Evolutionary conservation across 2,113 vertebrate species (phyloP), one percentile per base, ranked within the genome.

Genomic region (Odontesthes bonariensis): DNA sequence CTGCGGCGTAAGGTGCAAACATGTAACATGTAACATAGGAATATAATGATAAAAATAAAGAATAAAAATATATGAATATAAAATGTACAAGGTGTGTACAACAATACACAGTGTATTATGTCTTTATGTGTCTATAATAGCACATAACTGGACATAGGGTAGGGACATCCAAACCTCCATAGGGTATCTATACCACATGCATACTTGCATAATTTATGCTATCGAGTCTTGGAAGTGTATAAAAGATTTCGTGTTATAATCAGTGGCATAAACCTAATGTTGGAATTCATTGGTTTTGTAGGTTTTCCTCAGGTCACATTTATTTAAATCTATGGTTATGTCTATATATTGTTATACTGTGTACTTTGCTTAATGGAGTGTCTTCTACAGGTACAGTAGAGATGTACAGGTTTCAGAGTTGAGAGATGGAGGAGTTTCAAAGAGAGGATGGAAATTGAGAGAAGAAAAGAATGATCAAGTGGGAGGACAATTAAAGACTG

Each of bases 71-170:
- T n/a, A n/a, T n/a, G n/a, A n/a, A n/a, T n/a, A n/a, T n/a, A n/a
- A n/a, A n/a, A n/a, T n/a, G n/a, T n/a, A n/a, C n/a, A n/a, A n/a
- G n/a, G n/a, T n/a, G n/a, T n/a, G n/a, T n/a, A n/a, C n/a, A n/a
- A n/a, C n/a, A n/a, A n/a, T n/a, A n/a, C n/a, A n/a, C n/a, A n/a
- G n/a, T n/a, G n/a, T n/a, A n/a, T n/a, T n/a, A n/a, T n/a, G n/a
- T n/a, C n/a, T n/a, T n/a, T n/a, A n/a, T 84, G 38, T 1, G 44
- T 17, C 51, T 53, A 73, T 35, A 52, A 63, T 38, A 62, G 47
- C 82, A 68, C 51, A 79, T 79, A 77, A 82, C 74, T 86, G 73
- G 52, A 83, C 73, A 85, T 27, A 27, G 27, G 27, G 27, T 27
- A 27, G 27, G 27, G 27, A 3, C 27, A 78, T 75, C 53, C 52